Base-by-base conservation (phyloP, 1,140 invertebrate species). In the Propsilocerus akamusi region DNA sequence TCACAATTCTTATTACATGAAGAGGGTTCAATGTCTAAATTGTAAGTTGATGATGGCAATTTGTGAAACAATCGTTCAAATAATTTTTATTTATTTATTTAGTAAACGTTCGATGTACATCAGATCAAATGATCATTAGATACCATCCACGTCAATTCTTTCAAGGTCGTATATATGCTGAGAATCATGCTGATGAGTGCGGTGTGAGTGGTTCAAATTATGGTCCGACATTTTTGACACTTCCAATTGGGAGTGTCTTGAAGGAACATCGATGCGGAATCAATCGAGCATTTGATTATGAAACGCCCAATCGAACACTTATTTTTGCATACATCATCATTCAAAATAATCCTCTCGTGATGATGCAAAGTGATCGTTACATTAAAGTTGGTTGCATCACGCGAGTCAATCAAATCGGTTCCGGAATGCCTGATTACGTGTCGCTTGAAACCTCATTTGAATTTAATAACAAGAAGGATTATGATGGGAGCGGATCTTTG, bases 341-440 rank as follows among this genome's bases (percentile, higher is more conserved):
- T n/a, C 77, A 78, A 58, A 76, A 77, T 60, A 79, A 79, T 58
- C 66, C 70, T 0, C 72, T 76, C 49, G 74, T 80, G 34, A 76
- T 78, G 59, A 77, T 75, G 5, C 75, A 77, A 53, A 74, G 74
- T 0, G 77, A 80, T 60, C 68, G 77, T 14, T 68, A 76, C 55
- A 72, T 80, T 47, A 74, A 75, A 51, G 73, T 76, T 4, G 77
- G 77, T 1, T 80, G 77, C 53, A 75, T 72, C 10, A 67, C 71
- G 25, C 62, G 60, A 49, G 59, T 52, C 22, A 7, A 58, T 53
- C 46, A 52, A 51, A 23, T 32, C 57, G 11, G 60, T 58, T 46
- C 5, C 20, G 54, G 56, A 22, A 48, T 60, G 46, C 61, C 61
- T 17, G 61, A 57, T 50, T 59, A 58, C 25, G 59, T 64, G 14